These are phyloP conservation scores for Caenorhabditis sulstoni DNA, from an alignment of 2,888 invertebrate genomes.

Conservation along the genomic window DNA sequence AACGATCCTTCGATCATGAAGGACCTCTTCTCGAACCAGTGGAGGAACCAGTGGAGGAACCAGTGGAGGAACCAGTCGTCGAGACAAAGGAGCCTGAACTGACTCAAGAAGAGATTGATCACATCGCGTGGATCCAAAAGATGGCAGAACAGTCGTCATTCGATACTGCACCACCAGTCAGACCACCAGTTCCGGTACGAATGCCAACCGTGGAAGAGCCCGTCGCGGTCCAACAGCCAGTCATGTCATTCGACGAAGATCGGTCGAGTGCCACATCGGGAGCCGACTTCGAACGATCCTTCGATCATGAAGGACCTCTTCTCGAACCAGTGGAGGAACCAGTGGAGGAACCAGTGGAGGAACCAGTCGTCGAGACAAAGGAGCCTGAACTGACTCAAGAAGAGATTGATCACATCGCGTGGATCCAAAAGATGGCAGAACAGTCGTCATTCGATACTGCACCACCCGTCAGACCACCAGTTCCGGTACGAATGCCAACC, in stretches of 20 bases:
- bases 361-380: not conserved
- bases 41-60: not conserved
- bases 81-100: constrained; percentile 8
- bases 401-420: constrained; percentile 47
- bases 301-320: constrained; percentile 9
- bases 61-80: constrained; percentile 1
- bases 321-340: constrained; percentile 17
- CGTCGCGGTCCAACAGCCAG: not conserved
- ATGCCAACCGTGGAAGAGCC: constrained; percentile 13
- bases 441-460: constrained; percentile 34
- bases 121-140: constrained; percentile 40
- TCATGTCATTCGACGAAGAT: constrained; percentile 2
- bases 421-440: constrained; percentile 32
- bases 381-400: constrained; percentile 24
- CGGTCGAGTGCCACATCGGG: constrained; percentile 48
- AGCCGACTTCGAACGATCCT: constrained; percentile 39
- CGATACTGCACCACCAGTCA: constrained; percentile 15
- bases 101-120: constrained; percentile 32
- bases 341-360: not conserved
- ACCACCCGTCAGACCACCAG: constrained; percentile 7
- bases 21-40: constrained; percentile 10
- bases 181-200: constrained; percentile 15
- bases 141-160: constrained; percentile 33
- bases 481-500: not conserved
- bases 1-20: constrained; percentile 14